A percentile compares a stretch with the other conserved stretches of the same genome.
These are phyloP conservation scores for Oncorhynchus keta DNA, from an alignment of 2,113 vertebrate species.

Conservation along the genomic window DNA sequence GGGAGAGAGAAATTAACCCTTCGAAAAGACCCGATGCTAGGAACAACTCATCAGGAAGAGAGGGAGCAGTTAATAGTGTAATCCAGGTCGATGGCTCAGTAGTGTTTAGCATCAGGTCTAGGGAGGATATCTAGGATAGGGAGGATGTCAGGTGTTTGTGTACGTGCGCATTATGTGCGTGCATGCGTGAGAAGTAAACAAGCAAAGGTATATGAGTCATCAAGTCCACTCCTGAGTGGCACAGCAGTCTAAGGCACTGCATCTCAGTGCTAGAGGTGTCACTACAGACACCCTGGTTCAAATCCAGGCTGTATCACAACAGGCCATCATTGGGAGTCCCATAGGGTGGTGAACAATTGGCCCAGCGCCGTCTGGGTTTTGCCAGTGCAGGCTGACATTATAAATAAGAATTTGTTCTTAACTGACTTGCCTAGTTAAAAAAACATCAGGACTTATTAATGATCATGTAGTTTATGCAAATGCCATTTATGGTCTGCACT, in stretches of 20 bases:
- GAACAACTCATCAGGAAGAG: not conserved
- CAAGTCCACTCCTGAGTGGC: not conserved
- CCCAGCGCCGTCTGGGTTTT: too few relatives aligned
- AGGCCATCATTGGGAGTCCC: too few relatives aligned
- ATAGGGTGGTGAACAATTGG: too few relatives aligned
- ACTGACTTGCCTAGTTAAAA: too few relatives aligned
- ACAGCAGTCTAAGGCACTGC: too few relatives aligned
- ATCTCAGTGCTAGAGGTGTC: too few relatives aligned
- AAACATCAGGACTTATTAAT: not conserved
- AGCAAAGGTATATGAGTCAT: not conserved
- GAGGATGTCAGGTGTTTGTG: not conserved
- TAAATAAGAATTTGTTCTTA: too few relatives aligned
- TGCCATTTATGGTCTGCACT: not conserved
- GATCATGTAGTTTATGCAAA: not conserved
- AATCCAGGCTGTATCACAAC: too few relatives aligned
- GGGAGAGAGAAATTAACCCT: slow-evolving; percentile 52
- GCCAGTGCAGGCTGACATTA: too few relatives aligned
- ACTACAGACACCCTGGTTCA: too few relatives aligned
- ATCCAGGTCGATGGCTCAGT: slow-evolving; percentile 9
- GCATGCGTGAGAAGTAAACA: too few relatives aligned
- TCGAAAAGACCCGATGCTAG: slow-evolving; percentile 32
- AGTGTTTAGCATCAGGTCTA: not conserved
- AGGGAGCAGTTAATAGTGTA: slow-evolving; percentile 18
- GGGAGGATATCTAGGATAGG: not conserved
- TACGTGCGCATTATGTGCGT: too few relatives aligned